A percentile compares a stretch with the other conserved stretches of the same genome.
phyloP scores from a whole-genome alignment of 23 tunicate genomes.

The Phallusia fumigata region DNA sequence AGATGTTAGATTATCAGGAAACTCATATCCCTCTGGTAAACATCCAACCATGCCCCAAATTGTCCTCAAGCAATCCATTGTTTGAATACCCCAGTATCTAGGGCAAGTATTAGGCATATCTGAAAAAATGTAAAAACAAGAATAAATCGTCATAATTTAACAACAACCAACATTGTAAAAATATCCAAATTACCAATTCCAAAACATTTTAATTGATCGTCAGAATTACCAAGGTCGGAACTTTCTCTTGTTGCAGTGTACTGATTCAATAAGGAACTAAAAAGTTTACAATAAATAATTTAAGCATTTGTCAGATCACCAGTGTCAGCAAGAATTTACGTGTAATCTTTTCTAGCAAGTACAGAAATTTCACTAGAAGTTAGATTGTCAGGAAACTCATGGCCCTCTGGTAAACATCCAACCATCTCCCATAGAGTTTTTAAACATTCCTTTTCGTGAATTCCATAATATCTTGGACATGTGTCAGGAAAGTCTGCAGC shows the following conservation, averaged over 20 bases:
- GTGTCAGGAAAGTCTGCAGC: neutral
- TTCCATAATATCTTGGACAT: neutral
- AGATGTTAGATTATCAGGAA: neutral
- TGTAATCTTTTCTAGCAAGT: neutral
- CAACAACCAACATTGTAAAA: neutral
- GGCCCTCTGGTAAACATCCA: neutral
- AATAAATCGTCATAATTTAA: neutral
- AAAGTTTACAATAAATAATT: no score
- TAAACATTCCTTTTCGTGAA: neutral
- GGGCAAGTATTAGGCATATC: neutral
- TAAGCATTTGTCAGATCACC: neutral
- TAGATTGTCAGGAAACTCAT: conserved; percentile 1
- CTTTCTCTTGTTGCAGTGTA: neutral
- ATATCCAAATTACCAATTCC: neutral
- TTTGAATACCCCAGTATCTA: neutral
- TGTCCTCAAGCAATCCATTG: neutral
- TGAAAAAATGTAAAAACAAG: neutral
- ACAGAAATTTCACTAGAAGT: neutral
- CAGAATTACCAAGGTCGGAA: neutral
- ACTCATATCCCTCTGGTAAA: neutral
- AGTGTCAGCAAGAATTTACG: neutral
- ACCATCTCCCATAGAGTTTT: neutral
- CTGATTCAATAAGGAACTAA: neutral
- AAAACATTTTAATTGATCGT: neutral
- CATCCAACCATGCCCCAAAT: neutral